These are phyloP conservation scores for Drosophila erecta DNA, from an alignment of 1,140 invertebrate genomes.

Conservation along the genomic window DNA sequence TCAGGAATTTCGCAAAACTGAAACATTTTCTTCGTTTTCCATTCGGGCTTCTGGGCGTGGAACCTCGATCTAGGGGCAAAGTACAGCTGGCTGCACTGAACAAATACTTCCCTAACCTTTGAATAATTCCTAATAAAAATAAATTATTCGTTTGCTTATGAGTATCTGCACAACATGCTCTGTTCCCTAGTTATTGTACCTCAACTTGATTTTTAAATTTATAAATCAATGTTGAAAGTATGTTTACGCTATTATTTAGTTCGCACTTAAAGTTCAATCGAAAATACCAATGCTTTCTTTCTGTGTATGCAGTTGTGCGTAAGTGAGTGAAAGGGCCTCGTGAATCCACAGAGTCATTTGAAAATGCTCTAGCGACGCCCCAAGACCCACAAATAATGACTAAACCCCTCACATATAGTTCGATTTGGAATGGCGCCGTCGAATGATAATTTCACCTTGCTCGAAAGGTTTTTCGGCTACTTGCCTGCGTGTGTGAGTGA, in stretches of 20 bases:
- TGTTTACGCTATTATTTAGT: no score
- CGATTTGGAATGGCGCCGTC: conserved; percentile 49
- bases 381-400: conserved; percentile 52
- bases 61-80: conserved; percentile 56
- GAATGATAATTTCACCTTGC: conserved; percentile 76
- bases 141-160: no score
- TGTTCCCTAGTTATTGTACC: no score
- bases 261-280: no score
- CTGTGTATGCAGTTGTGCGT: conserved; percentile 23
- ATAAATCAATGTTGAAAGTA: no score
- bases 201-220: no score
- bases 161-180: no score
- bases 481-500: conserved; percentile 56
- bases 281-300: background rate
- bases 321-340: conserved; percentile 28
- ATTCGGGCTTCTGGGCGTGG: conserved; percentile 24
- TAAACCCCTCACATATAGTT: conserved; percentile 56
- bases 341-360: conserved; percentile 10
- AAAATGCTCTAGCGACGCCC: conserved; percentile 33
- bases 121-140: no score
- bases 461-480: conserved; percentile 64
- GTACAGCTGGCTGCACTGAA: conserved; percentile 48
- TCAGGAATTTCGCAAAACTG: conserved; percentile 62
- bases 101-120: background rate
- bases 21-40: conserved; percentile 27